Conservation (phyloP, 1,140 invertebrate species). For the Agrypnia vestita region DNA sequence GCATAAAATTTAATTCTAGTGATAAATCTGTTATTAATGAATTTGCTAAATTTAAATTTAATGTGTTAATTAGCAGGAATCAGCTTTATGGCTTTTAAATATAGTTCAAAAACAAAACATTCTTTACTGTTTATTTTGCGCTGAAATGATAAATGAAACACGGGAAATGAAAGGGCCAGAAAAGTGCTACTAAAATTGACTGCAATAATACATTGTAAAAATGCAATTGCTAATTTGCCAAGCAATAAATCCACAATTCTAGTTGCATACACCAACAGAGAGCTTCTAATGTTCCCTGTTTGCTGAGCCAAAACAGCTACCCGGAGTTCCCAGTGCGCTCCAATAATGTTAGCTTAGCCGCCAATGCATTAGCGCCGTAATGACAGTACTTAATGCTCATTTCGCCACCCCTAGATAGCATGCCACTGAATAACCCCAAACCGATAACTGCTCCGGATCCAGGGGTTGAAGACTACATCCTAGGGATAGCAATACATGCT, state of each 20-base stretch:
- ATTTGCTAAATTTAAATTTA: too few relatives aligned
- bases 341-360: conserved; percentile 51
- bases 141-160: too few relatives aligned
- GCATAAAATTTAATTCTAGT: too few relatives aligned
- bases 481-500: too few relatives aligned
- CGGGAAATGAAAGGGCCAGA: too few relatives aligned
- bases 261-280: neutral
- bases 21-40: too few relatives aligned
- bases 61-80: too few relatives aligned
- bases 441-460: conserved; percentile 23
- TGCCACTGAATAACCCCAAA: neutral
- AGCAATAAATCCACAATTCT: conserved; percentile 7
- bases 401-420: conserved; percentile 41
- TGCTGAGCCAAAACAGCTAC: conserved; percentile 8
- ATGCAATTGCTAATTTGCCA: neutral
- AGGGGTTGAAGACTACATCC: neutral
- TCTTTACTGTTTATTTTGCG: too few relatives aligned
- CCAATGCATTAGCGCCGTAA: conserved; percentile 55
- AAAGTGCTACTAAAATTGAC: too few relatives aligned
- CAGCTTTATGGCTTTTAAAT: too few relatives aligned
- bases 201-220: too few relatives aligned
- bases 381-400: conserved; percentile 53
- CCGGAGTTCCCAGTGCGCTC: neutral
- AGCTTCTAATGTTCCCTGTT: conserved; percentile 2
- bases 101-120: too few relatives aligned